Base-by-base conservation (phyloP, 2,888 invertebrate genomes). In the Lypha dubia region DNA sequence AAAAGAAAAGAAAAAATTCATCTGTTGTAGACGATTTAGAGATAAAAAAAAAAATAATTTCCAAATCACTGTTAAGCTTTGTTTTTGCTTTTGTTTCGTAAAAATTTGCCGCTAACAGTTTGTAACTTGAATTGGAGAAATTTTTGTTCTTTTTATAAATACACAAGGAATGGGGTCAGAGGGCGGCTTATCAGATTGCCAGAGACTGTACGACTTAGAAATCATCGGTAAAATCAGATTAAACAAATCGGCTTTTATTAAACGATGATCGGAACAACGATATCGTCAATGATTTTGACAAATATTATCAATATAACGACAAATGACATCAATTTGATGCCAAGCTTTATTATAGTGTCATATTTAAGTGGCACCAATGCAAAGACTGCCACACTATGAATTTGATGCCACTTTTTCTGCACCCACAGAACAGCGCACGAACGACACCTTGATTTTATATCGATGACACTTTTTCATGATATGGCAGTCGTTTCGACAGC, bases 51-150 rank as follows among this genome's bases (percentile, higher is more conserved):
- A 13, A 28, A 51, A 20, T 32, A 63, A 3, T 53, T 35, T 44
- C 38, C 24, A 53, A 67, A 67, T 46, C 38, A 58, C 3, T 46
- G 58, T 60, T 76, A 75, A 75, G n/a, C 76, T 60, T 35, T 67
- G n/a, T 53, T 53, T 53, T 44, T 24, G 28, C 11, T 56, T 32
- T 53, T 56, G 20, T 65, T 65, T 53, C 13, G 13, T 67, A 1
- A 1, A 20, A n/a, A 56, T 46, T 38, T 41, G 32, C 58, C n/a
- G 11, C 24, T 56, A 67, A 20, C 17, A 17, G 46, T 46, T n/a
- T 17, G 32, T 49, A 56, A 7, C 32, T 56, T 17, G 28, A 44
- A 24, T 24, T 17, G 53, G 56, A 20, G 24, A 56, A 51, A 56
- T 17, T 24, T 17, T 58, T 28, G n/a, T 71, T 17, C 41, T 17